A percentile compares a stretch with the other conserved stretches of the same genome.
Evolutionary conservation across 2,888 invertebrate genomes (phyloP).

Genomic region (Acleris literana): DNA sequence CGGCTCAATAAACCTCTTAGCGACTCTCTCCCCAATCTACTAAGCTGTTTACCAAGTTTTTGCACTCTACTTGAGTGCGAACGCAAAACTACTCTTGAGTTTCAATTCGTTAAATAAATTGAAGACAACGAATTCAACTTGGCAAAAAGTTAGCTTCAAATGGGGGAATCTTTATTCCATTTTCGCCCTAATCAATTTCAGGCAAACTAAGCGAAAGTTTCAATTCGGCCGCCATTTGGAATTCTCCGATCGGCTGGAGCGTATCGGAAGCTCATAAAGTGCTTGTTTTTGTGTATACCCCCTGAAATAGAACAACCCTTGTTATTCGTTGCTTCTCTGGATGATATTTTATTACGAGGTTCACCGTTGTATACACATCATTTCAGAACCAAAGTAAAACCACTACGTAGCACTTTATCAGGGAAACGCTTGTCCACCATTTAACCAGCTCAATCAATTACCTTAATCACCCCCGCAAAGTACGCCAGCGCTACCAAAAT

Average conservation of each 20-base stretch:
- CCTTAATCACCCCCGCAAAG: constrained; percentile 9
- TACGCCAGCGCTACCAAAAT: constrained; percentile 8
- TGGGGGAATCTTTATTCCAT: constrained; percentile 51
- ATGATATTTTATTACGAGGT: background rate
- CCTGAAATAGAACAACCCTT: constrained; percentile 14
- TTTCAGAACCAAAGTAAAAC: background rate
- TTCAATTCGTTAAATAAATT: constrained; percentile 36
- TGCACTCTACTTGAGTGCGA: constrained; percentile 25
- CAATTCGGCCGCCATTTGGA: constrained; percentile 61
- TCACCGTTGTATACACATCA: background rate
- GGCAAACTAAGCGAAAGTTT: constrained; percentile 67
- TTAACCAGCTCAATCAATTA: constrained; percentile 15
- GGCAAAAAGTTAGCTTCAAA: constrained; percentile 40
- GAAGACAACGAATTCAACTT: constrained; percentile 38
- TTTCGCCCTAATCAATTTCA: constrained; percentile 64
- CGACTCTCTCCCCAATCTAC: constrained; percentile 19
- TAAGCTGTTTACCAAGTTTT: constrained; percentile 30
- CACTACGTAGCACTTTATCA: background rate
- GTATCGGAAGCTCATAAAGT: constrained; percentile 45
- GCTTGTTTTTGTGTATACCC: constrained; percentile 43
- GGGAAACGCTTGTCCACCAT: background rate
- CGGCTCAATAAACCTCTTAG: constrained; percentile 23
- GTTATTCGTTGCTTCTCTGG: constrained; percentile 16
- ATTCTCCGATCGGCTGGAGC: constrained; percentile 46
- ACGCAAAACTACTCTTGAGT: constrained; percentile 22